Evolutionary conservation across 2,113 vertebrate genomes (phyloP), one percentile per base, ranked within the genome.

Genomic region (Actenoides lindsayi): DNA sequence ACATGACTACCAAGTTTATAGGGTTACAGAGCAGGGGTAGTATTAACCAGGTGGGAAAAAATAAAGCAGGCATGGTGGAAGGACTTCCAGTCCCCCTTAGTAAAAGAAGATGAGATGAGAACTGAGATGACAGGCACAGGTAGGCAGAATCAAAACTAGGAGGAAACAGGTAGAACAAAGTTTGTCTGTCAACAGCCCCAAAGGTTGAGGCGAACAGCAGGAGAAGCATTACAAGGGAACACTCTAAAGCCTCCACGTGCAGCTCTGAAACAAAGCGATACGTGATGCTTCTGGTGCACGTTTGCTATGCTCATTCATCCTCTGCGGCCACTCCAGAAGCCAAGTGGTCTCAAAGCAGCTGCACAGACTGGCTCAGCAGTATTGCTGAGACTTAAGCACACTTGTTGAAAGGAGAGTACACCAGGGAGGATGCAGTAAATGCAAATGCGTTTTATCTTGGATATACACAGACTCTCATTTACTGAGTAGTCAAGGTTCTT

Each of bases 221-320:
- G 20, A 60, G 53, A 46, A 87, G 7, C 31, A 11, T 3, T 39
- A 69, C 39, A 24, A 51, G 50, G 59, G 70, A 79, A 53, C 5
- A 2, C 9, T 12, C 5, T 0, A 11, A 87, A 57, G 73, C 69
- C 24, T 42, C 15, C 42, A 19, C 1, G 4, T 2, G 31, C 0
- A 2, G 51, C 68, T 77, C n/a, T 57, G 57, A 17, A 60, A n/a
- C 51, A 70, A 46, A 41, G 48, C 17, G 42, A 11, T 9, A 4
- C 1, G 13, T 16, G 81, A 64, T 35, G 87, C 39, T 83, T 57
- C 86, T 37, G 54, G 35, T 35, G 64, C 41, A 5, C 0, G 0
- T 54, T 46, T 60, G 67, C 79, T 83, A 7, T 10, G 46, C 60
- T 39, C 37, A 13, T 5, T 7, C 33, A 17, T 20, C 23, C 48